Evolutionary conservation across 2,888 invertebrate genomes (phyloP).

Genomic region (Automeris io): DNA sequence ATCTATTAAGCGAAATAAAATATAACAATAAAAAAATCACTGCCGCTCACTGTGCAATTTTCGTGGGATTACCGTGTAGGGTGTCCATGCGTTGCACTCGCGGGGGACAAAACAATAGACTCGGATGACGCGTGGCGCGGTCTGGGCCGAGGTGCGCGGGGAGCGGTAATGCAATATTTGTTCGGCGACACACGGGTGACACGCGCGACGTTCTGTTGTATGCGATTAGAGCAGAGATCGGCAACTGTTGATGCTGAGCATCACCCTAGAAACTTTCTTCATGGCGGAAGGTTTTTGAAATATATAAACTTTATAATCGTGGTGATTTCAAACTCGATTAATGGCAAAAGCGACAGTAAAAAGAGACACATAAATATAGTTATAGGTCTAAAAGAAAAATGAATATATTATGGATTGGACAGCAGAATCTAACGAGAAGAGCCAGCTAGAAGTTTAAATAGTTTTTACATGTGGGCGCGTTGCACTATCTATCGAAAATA

Average conservation of each 20-base stretch:
- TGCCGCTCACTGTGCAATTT: slow-evolving; percentile 49
- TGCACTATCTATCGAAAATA: too few species aligned
- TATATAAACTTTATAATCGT: too few species aligned
- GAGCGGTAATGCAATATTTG: slow-evolving; percentile 68
- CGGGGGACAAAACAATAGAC: slow-evolving; percentile 45
- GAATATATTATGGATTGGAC: too few species aligned
- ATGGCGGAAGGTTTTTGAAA: too few species aligned
- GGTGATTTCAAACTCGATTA: too few species aligned
- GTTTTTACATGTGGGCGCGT: too few species aligned
- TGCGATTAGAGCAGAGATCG: slow-evolving; percentile 56
- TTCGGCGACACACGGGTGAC: slow-evolving; percentile 70
- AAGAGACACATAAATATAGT: too few species aligned
- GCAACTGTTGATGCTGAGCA: slow-evolving; percentile 29
- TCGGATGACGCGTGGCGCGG: slow-evolving; percentile 30
- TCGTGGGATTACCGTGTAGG: slow-evolving; percentile 54
- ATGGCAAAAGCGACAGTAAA: too few species aligned
- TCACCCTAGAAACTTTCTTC: too few species aligned
- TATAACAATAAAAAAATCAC: slow-evolving; percentile 32
- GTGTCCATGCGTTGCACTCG: slow-evolving; percentile 45
- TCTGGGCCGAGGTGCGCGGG: slow-evolving; percentile 16
- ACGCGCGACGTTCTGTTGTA: slow-evolving; percentile 54
- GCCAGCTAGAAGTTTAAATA: too few species aligned
- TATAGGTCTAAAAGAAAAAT: too few species aligned
- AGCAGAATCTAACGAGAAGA: too few species aligned
- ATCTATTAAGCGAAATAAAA: background rate